Evolutionary conservation across 2,888 invertebrate species (phyloP), one percentile per base, ranked within the genome.

Genomic region (Julus scanicus): DNA sequence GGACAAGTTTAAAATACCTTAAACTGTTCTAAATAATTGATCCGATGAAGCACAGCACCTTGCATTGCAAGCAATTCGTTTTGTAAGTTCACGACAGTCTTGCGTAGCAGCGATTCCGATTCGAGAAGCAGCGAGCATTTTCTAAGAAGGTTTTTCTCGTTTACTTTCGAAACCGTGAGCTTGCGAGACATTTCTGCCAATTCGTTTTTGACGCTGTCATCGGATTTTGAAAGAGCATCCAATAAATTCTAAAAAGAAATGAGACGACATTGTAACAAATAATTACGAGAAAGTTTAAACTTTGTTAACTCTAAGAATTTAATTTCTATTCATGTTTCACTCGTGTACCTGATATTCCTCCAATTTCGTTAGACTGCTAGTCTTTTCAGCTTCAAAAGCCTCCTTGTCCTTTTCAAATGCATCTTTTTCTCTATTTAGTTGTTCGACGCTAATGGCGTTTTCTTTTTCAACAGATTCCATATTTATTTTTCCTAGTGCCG

Each of bases 11-110:
- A 53, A 80, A 11, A 37, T 86, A 87, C 84, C 48, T 88, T 88
- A 84, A 87, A 88, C 17, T 71, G 63, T 15, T 88, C 87, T 20
- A 88, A 63, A 63, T 87, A 88, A 57, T 71, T 48, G 6, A 88
- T 39, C 8, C 87, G 48, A 53, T 87, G 53, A n/a, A 87, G 40
- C 8, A 53, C 37, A 8, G 80, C 87, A 40, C 84, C 80, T 63
- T 40, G 80, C 57, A 88, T 40, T 1, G 84, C 48, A 13, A 89
- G 87, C 40, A 90, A 88, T 84, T 90, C 88, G 37, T 89, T 88
- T 83, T 89, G 88, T 11, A 89, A 83, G 53, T 90, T 89, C 0
- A 44, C 71, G 63, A 89, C 90, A 57, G 90, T 90, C 85, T 87
- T 71, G 20, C 87, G 44, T 17, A 88, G 84, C 20, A 71, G 80